Evolutionary conservation across 2,113 vertebrate species (phyloP).

Genomic region (Pangasianodon gigas): DNA sequence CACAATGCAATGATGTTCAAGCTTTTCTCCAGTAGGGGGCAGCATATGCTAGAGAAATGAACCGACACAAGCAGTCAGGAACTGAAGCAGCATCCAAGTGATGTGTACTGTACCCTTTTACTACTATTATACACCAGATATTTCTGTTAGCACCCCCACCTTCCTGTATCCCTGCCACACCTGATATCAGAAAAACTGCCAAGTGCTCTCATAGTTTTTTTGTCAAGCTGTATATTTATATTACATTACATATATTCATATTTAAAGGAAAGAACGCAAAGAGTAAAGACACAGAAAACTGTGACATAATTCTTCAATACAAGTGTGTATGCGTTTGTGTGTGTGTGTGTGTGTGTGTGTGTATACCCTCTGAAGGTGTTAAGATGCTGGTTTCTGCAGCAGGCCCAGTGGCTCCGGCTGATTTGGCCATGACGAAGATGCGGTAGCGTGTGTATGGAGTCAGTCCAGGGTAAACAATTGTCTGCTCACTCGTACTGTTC

Average conservation of each 20-base stretch:
- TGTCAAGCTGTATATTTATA: no score
- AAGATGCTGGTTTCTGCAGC: constrained; percentile 74
- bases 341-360: background rate
- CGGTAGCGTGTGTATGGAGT: constrained; percentile 83
- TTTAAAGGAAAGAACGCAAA: background rate
- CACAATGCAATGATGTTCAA: background rate
- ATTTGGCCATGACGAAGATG: constrained; percentile 79
- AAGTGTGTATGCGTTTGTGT: background rate
- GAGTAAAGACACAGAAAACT: no score
- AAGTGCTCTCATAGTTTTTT: no score
- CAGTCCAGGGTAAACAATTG: constrained; percentile 79
- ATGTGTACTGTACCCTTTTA: background rate
- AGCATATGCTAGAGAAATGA: background rate
- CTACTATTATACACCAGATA: background rate
- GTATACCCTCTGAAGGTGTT: constrained; percentile 84
- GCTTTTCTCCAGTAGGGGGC: constrained; percentile 1
- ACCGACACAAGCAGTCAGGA: background rate
- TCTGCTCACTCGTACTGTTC: constrained; percentile 84
- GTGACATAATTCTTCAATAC: no score
- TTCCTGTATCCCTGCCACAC: background rate
- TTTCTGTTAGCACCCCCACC: background rate
- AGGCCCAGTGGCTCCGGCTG: constrained; percentile 85
- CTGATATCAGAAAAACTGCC: background rate
- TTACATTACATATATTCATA: background rate
- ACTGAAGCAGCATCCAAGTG: background rate